Evolutionary conservation across 2,888 invertebrate genomes (phyloP).

Genomic region (Panzeria rudis): DNA sequence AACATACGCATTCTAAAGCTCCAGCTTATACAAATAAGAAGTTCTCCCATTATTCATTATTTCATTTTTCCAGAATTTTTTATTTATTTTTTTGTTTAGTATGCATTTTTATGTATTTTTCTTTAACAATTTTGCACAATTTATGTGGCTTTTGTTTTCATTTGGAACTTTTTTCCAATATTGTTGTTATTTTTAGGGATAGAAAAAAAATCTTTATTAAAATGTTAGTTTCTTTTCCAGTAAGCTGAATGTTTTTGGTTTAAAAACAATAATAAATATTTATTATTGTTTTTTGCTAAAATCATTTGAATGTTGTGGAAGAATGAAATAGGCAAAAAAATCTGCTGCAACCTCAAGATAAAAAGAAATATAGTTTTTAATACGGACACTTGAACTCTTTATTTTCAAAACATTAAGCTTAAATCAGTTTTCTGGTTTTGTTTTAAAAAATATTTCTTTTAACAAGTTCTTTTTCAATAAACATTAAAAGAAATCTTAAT

Average conservation of each 20-base stretch:
- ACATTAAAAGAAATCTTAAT: slow-evolving; percentile 27
- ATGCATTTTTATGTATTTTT: slow-evolving; percentile 28
- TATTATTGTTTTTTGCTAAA: slow-evolving; percentile 8
- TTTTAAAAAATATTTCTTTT: slow-evolving; percentile 1
- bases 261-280: slow-evolving; percentile 45
- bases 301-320: slow-evolving; percentile 14
- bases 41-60: slow-evolving; percentile 33
- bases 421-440: slow-evolving; percentile 26
- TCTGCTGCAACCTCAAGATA: slow-evolving; percentile 18
- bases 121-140: slow-evolving; percentile 13
- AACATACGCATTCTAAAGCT: too few relatives aligned
- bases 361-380: slow-evolving; percentile 6
- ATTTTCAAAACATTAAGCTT: slow-evolving; percentile 12
- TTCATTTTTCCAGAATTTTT: not conserved
- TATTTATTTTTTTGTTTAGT: slow-evolving; percentile 29
- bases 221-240: slow-evolving; percentile 17
- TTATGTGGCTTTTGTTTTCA: slow-evolving; percentile 35
- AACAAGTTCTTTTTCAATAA: slow-evolving; percentile 6
- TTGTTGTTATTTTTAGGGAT: not conserved
- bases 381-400: slow-evolving; percentile 44
- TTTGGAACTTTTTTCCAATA: not conserved
- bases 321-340: not conserved
- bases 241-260: slow-evolving; percentile 15
- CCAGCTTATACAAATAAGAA: not conserved
- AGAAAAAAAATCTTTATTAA: not conserved